Conservation (phyloP, 2,888 invertebrate genomes). For the Diabrotica balteata region DNA sequence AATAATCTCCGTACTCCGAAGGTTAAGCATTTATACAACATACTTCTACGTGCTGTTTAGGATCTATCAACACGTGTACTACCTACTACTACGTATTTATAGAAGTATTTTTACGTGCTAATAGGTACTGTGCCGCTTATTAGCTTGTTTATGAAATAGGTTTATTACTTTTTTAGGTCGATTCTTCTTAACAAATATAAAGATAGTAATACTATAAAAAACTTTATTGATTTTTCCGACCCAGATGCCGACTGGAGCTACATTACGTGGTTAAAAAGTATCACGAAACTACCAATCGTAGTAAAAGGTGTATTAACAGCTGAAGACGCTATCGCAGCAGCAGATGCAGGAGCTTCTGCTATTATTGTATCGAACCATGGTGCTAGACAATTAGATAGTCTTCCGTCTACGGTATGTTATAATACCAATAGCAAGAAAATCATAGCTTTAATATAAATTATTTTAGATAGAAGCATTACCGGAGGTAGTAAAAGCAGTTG, state of each 20-base stretch:
- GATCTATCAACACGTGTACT: too few species aligned
- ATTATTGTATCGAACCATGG: slow-evolving; percentile 94
- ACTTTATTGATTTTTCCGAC: not conserved
- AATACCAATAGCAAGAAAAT: too few species aligned
- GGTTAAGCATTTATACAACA: too few species aligned
- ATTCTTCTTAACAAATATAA: not conserved
- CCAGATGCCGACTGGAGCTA: slow-evolving; percentile 71
- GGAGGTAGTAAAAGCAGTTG: slow-evolving; percentile 78
- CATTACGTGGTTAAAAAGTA: slow-evolving; percentile 79
- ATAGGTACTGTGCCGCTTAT: too few species aligned
- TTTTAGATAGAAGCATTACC: slow-evolving; percentile 81
- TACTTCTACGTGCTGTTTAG: too few species aligned
- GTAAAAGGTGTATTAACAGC: slow-evolving; percentile 84
- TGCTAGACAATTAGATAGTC: slow-evolving; percentile 83
- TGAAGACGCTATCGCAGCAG: slow-evolving; percentile 82
- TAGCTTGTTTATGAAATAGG: too few species aligned
- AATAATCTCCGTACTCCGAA: too few species aligned
- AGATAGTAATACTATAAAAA: not conserved
- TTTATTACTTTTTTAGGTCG: not conserved
- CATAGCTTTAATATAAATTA: not conserved
- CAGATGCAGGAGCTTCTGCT: slow-evolving; percentile 75
- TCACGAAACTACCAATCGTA: slow-evolving; percentile 80
- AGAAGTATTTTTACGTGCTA: too few species aligned
- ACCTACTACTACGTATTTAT: too few species aligned
- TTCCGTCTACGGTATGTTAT: slow-evolving; percentile 73